A percentile compares a stretch with the other conserved stretches of the same genome.
These are phyloP conservation scores for Gnatocerus cornutus DNA, from an alignment of 2,888 invertebrate species.

Conservation along the genomic window DNA sequence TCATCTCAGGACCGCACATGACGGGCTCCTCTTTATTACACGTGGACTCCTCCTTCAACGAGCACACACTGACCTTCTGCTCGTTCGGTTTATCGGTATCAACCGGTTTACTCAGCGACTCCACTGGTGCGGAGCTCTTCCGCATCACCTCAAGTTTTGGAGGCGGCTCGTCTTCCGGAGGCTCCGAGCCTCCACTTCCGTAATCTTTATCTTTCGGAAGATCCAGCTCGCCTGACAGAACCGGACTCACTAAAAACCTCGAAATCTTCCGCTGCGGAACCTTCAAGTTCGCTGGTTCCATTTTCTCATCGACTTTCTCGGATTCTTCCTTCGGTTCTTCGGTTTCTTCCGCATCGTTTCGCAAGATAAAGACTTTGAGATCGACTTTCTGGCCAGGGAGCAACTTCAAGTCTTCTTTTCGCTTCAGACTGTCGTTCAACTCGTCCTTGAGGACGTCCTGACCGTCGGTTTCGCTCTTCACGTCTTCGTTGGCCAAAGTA, in stretches of 20 bases:
- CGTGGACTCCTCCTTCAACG: constrained; percentile 61
- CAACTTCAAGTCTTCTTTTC: constrained; percentile 59
- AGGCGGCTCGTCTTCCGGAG: constrained; percentile 52
- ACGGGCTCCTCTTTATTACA: constrained; percentile 63
- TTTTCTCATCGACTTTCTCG: constrained; percentile 28
- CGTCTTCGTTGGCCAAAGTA: constrained; percentile 29
- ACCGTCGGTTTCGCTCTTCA: constrained; percentile 44
- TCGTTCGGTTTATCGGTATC: constrained; percentile 59
- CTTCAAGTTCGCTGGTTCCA: constrained; percentile 62
- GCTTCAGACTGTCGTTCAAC: constrained; percentile 62
- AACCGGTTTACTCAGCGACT: constrained; percentile 52
- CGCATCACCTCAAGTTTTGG: constrained; percentile 55
- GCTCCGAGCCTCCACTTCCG: constrained; percentile 44
- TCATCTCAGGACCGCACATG: constrained; percentile 72
- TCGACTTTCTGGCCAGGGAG: constrained; percentile 66
- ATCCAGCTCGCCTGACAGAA: constrained; percentile 75
- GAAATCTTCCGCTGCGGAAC: constrained; percentile 82
- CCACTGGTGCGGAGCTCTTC: constrained; percentile 63
- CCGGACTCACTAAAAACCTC: constrained; percentile 87
- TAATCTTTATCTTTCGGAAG: constrained; percentile 68
- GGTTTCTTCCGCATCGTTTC: constrained; percentile 27
- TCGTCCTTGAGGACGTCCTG: constrained; percentile 62
- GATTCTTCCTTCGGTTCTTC: constrained; percentile 47
- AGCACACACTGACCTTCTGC: constrained; percentile 61
- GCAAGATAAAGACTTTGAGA: constrained; percentile 66